A percentile compares a stretch with the other conserved stretches of the same genome.
Conservation (phyloP, 2,797 vertebrate genomes). For the Megaceryle alcyon region DNA sequence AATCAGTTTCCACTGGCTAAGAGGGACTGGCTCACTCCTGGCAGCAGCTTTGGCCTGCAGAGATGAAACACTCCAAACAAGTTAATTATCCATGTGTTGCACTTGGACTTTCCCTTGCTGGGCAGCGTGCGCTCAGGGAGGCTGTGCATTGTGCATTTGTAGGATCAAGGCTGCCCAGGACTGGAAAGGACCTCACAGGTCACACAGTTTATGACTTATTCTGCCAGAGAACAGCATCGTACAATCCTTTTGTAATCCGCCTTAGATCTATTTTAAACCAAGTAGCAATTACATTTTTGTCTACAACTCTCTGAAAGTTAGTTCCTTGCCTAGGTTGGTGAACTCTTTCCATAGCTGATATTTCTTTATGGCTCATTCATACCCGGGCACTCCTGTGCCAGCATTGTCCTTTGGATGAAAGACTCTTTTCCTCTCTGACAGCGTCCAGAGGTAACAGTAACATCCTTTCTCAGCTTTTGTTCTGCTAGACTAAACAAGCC, state of each 20-base stretch:
- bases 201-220: background rate
- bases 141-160: background rate
- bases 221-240: background rate
- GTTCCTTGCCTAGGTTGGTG: background rate
- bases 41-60: background rate
- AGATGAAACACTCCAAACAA: background rate
- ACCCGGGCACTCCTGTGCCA: background rate
- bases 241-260: background rate
- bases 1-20: background rate
- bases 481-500: slow-evolving; percentile 48
- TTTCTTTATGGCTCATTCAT: background rate
- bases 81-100: background rate
- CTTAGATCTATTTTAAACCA: background rate
- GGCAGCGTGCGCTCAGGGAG: background rate
- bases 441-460: background rate
- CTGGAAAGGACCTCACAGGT: background rate
- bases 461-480: slow-evolving; percentile 25
- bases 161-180: background rate
- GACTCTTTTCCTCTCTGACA: background rate
- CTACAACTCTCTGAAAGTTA: background rate
- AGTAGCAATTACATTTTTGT: background rate
- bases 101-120: background rate
- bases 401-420: background rate
- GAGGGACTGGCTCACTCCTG: background rate
- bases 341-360: background rate